Evolutionary conservation across 1,140 invertebrate species (phyloP), one percentile per base, ranked within the genome.

Genomic region (Drosophila ananassae): DNA sequence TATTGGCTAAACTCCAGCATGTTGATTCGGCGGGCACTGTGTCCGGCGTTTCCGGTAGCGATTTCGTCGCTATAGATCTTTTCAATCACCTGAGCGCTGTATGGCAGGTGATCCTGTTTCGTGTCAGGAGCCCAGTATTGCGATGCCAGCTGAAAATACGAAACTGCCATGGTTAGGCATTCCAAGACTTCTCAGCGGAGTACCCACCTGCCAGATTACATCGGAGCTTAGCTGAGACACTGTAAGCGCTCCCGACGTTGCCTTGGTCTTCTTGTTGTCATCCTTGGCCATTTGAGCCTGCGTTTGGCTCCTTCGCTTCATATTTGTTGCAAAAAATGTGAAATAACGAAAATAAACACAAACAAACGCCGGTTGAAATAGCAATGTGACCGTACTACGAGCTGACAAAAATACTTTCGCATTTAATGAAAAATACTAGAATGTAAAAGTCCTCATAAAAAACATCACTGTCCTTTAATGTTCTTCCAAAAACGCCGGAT

Each of bases 1-100:
- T 99, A 99, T 80, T 99, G 98, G 89, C 98, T 98, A 87, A 99
- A 98, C 92, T 99, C 98, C 32, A 99, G 92, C 94, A 99, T 96
- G 95, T 99, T 98, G 54, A 98, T 97, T 13, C 98, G 94, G 41
- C 97, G 94, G 4, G 97, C 96, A 4, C 96, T 95, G 92, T 93
- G 94, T 93, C 95, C 95, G 59, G 17, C 4, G 13, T 10, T 47
- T 9, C 59, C 63, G 3, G 94, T 95, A 34, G 94, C 94, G 80
- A 98, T 97, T 92, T 98, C 97, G 79, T 96, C 94, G 22, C 94
- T 91, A 84, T 98, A 98, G 79, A 98, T 96, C 79, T 96, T 94
- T 82, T 97, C 96, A 41, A 97, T 94, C 71, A 97, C 94, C 68
- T 95, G 92, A 21, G 95, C 84, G 93, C 96, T 94, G 90, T 95